Evolutionary conservation across 2,888 invertebrate genomes (phyloP).

Genomic region (Bellardia bayeri): DNA sequence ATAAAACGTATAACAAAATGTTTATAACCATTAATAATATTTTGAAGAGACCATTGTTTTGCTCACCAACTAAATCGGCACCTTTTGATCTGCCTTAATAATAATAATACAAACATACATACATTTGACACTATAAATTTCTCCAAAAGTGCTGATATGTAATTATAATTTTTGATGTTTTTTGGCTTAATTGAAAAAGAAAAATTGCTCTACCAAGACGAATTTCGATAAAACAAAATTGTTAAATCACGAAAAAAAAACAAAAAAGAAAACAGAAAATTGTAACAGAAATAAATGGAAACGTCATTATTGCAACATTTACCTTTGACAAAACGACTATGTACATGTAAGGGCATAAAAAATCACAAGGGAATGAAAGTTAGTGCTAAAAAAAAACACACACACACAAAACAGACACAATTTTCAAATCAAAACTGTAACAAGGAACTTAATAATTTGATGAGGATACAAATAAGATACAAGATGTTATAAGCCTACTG

Average conservation of each 20-base stretch:
- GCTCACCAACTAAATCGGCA: constrained; percentile 12
- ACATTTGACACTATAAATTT: constrained; percentile 20
- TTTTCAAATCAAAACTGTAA: constrained; percentile 68
- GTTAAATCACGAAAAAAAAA: constrained; percentile 32
- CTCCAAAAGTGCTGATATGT: constrained; percentile 31
- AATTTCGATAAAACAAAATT: constrained; percentile 39
- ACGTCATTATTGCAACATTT: constrained; percentile 59
- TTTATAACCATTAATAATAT: no score
- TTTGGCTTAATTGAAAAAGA: neutral
- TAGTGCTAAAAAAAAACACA: constrained; percentile 4
- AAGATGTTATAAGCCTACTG: constrained; percentile 65
- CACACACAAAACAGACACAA: constrained; percentile 15
- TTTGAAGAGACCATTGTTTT: neutral
- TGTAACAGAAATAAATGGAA: constrained; percentile 61
- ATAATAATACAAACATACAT: constrained; percentile 3
- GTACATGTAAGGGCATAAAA: constrained; percentile 4
- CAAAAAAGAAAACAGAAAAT: constrained; percentile 23
- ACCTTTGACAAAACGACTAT: constrained; percentile 34
- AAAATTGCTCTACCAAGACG: constrained; percentile 51
- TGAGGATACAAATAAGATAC: constrained; percentile 59
- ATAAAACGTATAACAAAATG: no score
- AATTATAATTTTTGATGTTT: constrained; percentile 16
- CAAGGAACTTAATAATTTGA: constrained; percentile 70
- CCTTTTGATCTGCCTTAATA: constrained; percentile 13
- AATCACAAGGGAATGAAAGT: constrained; percentile 55